Evolutionary conservation across 2,113 vertebrate genomes (phyloP), one percentile per base, ranked within the genome.

Genomic region (Athene noctua): DNA sequence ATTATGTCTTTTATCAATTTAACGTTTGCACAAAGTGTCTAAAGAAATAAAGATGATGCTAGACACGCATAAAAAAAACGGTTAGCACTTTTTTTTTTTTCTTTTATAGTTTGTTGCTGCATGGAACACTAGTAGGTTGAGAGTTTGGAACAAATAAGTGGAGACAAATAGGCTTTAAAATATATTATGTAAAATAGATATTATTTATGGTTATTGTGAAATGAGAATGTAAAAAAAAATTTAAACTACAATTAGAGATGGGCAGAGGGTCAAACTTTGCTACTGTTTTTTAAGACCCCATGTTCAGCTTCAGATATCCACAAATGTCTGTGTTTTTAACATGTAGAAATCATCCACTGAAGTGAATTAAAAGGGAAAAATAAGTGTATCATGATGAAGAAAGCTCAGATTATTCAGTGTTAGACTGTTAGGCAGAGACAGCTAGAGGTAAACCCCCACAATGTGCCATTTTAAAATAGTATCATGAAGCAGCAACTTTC

Each of bases 41-140:
- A 92, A 96, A 97, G 97, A 98, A 98, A 97, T 97, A 97, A 98
- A 97, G 96, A 97, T 98, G 96, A 86, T 95, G 89, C 96, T 94
- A 91, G 85, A 46, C 80, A 68, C 94, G 94, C 94, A 96, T 87
- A 55, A 97, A 94, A 86, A 91, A 93, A 54, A 94, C 68, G 36
- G 79, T 88, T 95, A 96, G 89, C 79, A 42, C 16, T 49, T 74
- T 59, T 95, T 95, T 68, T 57, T 85, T 82, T 55, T 81, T 36
- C 11, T 95, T 81, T 96, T 81, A 88, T 73, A 90, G 42, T 80
- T 96, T 86, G 63, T 79, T 95, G 78, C 72, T 94, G 57, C 92
- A 89, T 92, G 68, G 58, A 81, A 95, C 80, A 86, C 92, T 90
- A 96, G 96, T 96, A 94, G 72, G 49, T 88, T 93, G 91, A 90